Percentiles rank a stretch among this genome's conserved stretches.
These are phyloP conservation scores for Philopedon plagiatum DNA, from an alignment of 2,888 invertebrate genomes.

Conservation along the genomic window DNA sequence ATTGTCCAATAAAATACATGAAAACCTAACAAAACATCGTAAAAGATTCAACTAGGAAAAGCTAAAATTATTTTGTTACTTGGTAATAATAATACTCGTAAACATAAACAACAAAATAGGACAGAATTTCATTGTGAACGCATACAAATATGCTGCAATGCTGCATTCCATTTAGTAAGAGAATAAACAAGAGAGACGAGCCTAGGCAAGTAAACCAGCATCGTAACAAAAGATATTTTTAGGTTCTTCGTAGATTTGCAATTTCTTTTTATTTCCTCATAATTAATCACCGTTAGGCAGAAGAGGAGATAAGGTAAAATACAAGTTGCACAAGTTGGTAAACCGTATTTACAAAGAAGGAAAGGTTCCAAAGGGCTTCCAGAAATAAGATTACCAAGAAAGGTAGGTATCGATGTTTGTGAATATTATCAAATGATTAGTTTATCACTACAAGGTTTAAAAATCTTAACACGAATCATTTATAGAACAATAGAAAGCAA, in stretches of 20 bases:
- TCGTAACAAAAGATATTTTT: neutral
- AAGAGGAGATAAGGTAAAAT: too few species aligned
- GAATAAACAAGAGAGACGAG: constrained; percentile 22
- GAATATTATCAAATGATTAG: too few species aligned
- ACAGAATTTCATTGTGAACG: constrained; percentile 35
- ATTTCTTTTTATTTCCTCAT: too few species aligned
- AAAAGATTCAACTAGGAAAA: constrained; percentile 24
- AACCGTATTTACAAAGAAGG: too few species aligned
- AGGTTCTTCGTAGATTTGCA: neutral
- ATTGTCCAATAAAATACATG: neutral
- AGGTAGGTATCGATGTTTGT: too few species aligned
- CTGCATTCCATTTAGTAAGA: constrained; percentile 34
- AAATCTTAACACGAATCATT: too few species aligned
- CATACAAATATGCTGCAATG: constrained; percentile 37
- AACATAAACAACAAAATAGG: constrained; percentile 32
- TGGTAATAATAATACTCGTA: constrained; percentile 18
- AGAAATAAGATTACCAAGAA: too few species aligned
- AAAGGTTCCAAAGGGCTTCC: too few species aligned
- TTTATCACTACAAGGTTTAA: too few species aligned
- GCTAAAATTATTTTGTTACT: constrained; percentile 20
- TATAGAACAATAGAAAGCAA: too few species aligned
- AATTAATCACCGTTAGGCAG: too few species aligned
- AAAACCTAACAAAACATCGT: constrained; percentile 11
- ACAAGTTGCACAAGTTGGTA: too few species aligned
- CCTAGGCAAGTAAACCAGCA: constrained; percentile 6